phyloP scores from a whole-genome alignment of 2,797 vertebrate genomes.

The Squalus acanthias region DNA sequence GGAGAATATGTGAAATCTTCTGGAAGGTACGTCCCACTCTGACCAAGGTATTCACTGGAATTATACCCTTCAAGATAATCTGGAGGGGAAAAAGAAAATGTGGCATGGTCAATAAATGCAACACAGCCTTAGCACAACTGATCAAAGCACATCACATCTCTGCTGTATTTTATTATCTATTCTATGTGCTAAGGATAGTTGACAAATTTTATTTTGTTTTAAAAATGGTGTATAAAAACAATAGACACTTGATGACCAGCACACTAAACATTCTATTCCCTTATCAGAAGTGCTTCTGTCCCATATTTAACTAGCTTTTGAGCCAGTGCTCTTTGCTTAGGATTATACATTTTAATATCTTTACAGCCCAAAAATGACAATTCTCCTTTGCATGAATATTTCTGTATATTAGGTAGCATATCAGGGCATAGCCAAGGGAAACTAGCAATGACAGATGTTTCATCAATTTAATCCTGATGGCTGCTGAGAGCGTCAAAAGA shows the following conservation, averaged over 20 bases:
- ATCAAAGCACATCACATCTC: not conserved
- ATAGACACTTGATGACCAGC: not conserved
- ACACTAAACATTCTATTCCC: not conserved
- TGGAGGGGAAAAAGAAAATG: conserved; percentile 52
- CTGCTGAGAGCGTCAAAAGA: not conserved
- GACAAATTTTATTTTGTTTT: not conserved
- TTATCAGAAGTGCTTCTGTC: not conserved
- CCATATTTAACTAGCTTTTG: not conserved
- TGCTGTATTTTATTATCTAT: not conserved
- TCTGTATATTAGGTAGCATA: not conserved
- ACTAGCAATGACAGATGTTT: not conserved
- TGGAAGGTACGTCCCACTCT: conserved; percentile 85
- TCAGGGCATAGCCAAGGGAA: not conserved
- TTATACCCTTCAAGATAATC: conserved; percentile 92
- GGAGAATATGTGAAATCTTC: conserved; percentile 91
- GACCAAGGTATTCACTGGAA: conserved; percentile 82
- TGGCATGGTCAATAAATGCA: not conserved
- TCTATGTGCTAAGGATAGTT: not conserved
- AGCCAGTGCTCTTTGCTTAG: not conserved
- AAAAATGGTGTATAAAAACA: not conserved
- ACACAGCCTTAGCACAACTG: not conserved
- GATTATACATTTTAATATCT: not conserved
- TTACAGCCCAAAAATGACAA: not conserved
- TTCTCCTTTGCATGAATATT: not conserved
- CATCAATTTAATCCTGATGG: not conserved